Evolutionary conservation across 1,140 invertebrate genomes (phyloP), one percentile per base, ranked within the genome.

Genomic region (Pogonomyrmex barbatus): DNA sequence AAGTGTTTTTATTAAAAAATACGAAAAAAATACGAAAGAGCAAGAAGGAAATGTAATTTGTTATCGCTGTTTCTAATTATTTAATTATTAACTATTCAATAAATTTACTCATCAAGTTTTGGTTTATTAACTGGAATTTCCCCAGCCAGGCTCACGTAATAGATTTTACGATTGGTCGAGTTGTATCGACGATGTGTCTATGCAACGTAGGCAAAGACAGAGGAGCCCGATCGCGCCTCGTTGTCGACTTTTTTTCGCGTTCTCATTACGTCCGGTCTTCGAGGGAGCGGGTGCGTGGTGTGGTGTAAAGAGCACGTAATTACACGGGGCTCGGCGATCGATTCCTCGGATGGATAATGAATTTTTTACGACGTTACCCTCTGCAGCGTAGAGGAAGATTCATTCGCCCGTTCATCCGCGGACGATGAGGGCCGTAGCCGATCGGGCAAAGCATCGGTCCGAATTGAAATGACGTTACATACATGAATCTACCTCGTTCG

Each of bases 301-400:
- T 60, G 87, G 89, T 88, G 87, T 88, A 91, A 91, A 90, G 91
- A 89, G 81, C 92, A 92, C 88, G 91, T 89, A 94, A 95, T 95
- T 94, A 94, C 93, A 94, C 91, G 92, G 91, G 39, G 85, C 83
- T 83, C 87, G 68, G 75, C 91, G 93, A 94, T 94, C 94, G 94
- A 94, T 95, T 94, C 87, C 88, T 88, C 91, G 91, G 87, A 76
- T 82, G 79, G 86, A 89, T 94, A 94, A 94, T 94, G 92, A 94
- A 94, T 94, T 94, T 95, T 95, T 94, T 94, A 94, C 92, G 92
- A 94, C 89, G 85, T 71, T 82, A 82, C 67, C 68, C 52, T 82
- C 54, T 65, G 39, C 78, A 47, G 78, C 63, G 45, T 24, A 58
- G 65, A 89, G 88, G 71, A 85, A 88, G 88, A 90, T 89, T 81